These are phyloP conservation scores for Dryadula phaetusa DNA, from an alignment of 2,888 invertebrate species.

Conservation along the genomic window DNA sequence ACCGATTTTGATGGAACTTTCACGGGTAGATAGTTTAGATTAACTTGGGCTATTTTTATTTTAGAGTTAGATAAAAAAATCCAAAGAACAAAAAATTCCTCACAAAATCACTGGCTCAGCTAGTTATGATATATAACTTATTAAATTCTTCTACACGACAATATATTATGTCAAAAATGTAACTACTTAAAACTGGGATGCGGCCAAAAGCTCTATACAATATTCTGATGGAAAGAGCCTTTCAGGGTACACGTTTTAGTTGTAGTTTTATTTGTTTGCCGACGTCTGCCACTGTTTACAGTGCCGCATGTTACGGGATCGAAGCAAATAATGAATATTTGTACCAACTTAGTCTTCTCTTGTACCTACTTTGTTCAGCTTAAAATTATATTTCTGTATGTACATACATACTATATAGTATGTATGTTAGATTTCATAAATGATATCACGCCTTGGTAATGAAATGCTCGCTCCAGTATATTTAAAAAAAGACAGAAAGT, in stretches of 20 bases:
- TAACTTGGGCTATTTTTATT: too few relatives aligned
- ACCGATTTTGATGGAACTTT: too few relatives aligned
- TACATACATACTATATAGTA: too few relatives aligned
- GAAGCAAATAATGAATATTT: conserved; percentile 11
- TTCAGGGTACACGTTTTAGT: conserved; percentile 10
- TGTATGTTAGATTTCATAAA: too few relatives aligned
- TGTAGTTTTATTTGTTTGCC: conserved; percentile 13
- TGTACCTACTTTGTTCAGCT: not conserved
- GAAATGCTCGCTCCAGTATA: too few relatives aligned
- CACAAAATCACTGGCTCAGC: too few relatives aligned
- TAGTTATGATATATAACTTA: not conserved
- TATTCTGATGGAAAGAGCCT: conserved; percentile 9
- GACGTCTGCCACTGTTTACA: conserved; percentile 8
- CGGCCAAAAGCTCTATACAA: conserved; percentile 13
- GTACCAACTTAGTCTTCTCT: not conserved
- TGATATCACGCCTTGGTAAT: too few relatives aligned
- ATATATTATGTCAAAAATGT: not conserved
- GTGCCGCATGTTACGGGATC: conserved; percentile 11
- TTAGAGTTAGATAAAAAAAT: too few relatives aligned
- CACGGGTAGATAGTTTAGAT: too few relatives aligned
- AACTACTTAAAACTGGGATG: not conserved
- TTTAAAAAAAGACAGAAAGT: too few relatives aligned
- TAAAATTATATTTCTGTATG: not conserved
- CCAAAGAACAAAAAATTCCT: too few relatives aligned
- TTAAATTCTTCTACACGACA: not conserved